Evolutionary conservation across 2,797 vertebrate genomes (phyloP).

Genomic region (Chrosomus eos): DNA sequence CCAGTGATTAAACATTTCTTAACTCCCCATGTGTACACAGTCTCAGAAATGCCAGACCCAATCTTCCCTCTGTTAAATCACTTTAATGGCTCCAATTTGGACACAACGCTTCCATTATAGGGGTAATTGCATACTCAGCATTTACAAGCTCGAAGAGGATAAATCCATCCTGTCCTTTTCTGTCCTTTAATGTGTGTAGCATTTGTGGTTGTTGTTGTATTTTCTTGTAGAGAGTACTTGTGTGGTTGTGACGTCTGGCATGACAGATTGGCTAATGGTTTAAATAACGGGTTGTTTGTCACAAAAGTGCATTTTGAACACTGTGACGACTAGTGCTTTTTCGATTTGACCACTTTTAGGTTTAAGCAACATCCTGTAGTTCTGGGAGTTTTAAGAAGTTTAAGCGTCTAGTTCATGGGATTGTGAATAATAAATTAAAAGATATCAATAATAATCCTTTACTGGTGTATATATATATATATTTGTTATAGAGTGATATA

Average conservation of each 20-base stretch:
- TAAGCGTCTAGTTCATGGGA: not conserved
- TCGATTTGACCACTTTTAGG: constrained; percentile 15
- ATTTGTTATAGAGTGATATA: not conserved
- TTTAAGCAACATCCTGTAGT: constrained; percentile 32
- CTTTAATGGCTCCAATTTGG: constrained; percentile 87
- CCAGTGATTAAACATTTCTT: constrained; percentile 82
- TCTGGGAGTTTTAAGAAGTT: not conserved
- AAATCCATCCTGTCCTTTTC: constrained; percentile 83
- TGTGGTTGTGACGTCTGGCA: constrained; percentile 69
- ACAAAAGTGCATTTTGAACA: constrained; percentile 61
- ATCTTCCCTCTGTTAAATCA: constrained; percentile 86
- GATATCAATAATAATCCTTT: not conserved
- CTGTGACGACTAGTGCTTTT: constrained; percentile 34
- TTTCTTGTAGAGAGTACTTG: constrained; percentile 63
- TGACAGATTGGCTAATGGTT: constrained; percentile 58
- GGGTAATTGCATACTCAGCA: constrained; percentile 87
- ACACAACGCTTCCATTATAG: constrained; percentile 85
- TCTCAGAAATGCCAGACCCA: constrained; percentile 84
- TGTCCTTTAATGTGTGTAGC: constrained; percentile 79
- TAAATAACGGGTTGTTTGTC: constrained; percentile 69
- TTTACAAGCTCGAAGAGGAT: constrained; percentile 84
- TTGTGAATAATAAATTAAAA: not conserved
- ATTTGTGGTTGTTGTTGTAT: constrained; percentile 52
- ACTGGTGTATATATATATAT: not conserved
- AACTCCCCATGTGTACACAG: constrained; percentile 82